Conservation (phyloP, 2,797 vertebrate genomes). For the Characodon lateralis region DNA sequence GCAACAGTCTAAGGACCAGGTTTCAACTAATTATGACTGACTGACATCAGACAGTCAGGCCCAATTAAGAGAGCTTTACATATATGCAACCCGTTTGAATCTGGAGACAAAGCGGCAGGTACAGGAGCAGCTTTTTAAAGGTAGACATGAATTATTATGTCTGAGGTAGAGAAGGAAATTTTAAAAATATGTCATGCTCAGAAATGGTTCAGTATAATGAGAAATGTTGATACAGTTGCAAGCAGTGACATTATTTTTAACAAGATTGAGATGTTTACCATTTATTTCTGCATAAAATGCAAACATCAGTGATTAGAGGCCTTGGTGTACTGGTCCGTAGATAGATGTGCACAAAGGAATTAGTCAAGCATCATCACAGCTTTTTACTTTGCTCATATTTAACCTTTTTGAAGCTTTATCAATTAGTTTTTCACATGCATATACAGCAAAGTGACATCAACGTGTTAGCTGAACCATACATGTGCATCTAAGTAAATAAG, state of each 20-base stretch:
- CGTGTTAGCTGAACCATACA: background rate
- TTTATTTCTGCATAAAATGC: conserved; percentile 1
- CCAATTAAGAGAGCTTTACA: background rate
- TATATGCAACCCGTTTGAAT: background rate
- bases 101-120: background rate
- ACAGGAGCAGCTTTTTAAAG: background rate
- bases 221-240: background rate
- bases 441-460: background rate
- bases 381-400: background rate
- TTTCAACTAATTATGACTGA: background rate
- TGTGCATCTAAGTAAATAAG: background rate
- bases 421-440: no score
- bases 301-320: background rate
- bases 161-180: background rate
- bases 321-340: background rate
- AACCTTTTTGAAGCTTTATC: background rate
- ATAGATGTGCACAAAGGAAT: background rate
- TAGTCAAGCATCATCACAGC: background rate
- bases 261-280: background rate
- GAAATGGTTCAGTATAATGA: background rate
- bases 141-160: background rate
- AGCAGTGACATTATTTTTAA: background rate
- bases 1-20: no score
- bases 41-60: background rate
- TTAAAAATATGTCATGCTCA: no score